Evolutionary conservation across 2,888 invertebrate species (phyloP).

Genomic region (Eretmocerus hayati): DNA sequence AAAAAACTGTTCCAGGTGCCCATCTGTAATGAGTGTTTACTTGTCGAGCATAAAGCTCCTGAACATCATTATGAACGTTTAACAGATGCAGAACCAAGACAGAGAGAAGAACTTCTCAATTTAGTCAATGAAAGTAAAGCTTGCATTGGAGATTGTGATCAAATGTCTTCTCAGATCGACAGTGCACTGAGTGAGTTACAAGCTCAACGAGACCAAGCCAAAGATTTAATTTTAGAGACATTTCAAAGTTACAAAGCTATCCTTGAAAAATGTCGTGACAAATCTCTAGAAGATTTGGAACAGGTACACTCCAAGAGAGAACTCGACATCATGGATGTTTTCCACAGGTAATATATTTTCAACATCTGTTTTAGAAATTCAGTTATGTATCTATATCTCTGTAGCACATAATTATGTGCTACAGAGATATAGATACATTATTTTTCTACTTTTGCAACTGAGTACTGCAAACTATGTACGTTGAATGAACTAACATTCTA

Average conservation of each 20-base stretch:
- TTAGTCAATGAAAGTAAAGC: constrained; percentile 69
- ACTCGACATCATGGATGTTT: constrained; percentile 82
- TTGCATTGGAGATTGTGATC: constrained; percentile 69
- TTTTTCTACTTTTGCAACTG: constrained; percentile 6
- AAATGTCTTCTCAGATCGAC: constrained; percentile 67
- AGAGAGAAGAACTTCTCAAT: constrained; percentile 69
- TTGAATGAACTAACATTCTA: too few species aligned
- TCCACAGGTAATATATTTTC: constrained; percentile 52
- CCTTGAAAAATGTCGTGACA: constrained; percentile 73
- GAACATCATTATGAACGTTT: constrained; percentile 80
- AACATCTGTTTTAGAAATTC: neutral
- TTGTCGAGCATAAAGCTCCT: constrained; percentile 71
- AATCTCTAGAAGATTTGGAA: constrained; percentile 65
- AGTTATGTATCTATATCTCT: neutral
- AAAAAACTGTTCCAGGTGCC: constrained; percentile 54
- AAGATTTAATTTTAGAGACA: constrained; percentile 72
- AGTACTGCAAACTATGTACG: too few species aligned
- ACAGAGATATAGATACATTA: constrained; percentile 1
- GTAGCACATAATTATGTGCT: too few species aligned
- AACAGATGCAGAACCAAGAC: constrained; percentile 68
- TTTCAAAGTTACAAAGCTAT: constrained; percentile 74
- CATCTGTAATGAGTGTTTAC: constrained; percentile 81
- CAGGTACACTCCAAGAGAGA: constrained; percentile 77
- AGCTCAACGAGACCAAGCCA: constrained; percentile 78
- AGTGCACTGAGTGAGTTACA: constrained; percentile 79